Percentiles rank a stretch among this genome's conserved stretches.
These are phyloP conservation scores for Mormyrus proboscirostris DNA, from an alignment of 2,797 vertebrate species.

Conservation along the genomic window DNA sequence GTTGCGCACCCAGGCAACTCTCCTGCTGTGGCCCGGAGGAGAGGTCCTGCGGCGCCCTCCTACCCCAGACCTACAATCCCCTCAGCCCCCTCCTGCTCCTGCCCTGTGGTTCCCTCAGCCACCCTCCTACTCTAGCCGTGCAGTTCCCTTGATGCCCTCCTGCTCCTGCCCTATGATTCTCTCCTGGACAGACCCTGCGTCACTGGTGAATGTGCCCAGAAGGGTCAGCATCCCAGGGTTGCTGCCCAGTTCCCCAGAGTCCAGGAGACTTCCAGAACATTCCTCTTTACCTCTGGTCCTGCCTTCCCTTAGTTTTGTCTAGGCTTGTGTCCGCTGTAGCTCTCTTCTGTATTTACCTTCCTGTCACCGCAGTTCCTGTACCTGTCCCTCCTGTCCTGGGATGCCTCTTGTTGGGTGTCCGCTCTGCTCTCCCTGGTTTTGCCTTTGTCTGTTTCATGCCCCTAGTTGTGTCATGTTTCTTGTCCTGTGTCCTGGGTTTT, in stretches of 20 bases:
- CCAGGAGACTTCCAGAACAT: neutral
- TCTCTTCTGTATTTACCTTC: neutral
- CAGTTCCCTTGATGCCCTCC: neutral
- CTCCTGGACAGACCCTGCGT: neutral
- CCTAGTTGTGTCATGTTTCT: neutral
- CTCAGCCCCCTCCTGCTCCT: too few relatives aligned
- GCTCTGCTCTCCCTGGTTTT: neutral
- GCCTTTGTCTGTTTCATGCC: neutral
- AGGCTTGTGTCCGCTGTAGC: neutral
- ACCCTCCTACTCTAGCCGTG: neutral
- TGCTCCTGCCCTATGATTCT: too few relatives aligned
- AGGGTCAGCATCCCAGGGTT: neutral
- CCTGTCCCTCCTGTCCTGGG: neutral
- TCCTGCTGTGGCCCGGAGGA: neutral
- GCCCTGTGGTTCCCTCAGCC: too few relatives aligned
- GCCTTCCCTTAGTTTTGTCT: neutral
- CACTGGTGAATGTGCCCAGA: neutral
- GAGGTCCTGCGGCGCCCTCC: neutral
- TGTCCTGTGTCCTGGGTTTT: neutral
- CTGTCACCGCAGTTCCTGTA: neutral
- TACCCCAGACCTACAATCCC: neutral
- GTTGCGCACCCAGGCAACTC: neutral
- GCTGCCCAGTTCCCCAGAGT: neutral
- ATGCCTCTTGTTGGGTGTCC: neutral
- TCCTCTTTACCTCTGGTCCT: neutral